A percentile compares a stretch with the other conserved stretches of the same genome.
phyloP scores from a whole-genome alignment of 2,113 vertebrate genomes.

The Phalacrocorax carbo region DNA sequence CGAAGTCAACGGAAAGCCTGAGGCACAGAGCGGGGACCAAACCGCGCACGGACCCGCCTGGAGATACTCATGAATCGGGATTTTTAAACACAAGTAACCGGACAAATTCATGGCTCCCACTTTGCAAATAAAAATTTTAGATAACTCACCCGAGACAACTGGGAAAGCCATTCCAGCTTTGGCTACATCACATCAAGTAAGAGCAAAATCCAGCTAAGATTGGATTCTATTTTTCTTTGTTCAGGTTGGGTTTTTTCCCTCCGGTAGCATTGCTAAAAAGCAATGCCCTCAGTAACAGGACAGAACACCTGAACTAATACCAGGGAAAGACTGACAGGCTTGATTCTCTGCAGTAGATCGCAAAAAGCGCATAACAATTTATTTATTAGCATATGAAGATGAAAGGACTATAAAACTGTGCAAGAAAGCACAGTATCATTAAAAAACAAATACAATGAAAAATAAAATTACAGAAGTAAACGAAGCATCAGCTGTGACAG shows the following conservation, averaged over 20 bases:
- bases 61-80: fast-evolving
- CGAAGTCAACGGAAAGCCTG: neutral
- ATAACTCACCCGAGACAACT: neutral
- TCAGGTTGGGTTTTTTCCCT: neutral
- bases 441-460: neutral
- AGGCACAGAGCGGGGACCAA: too few relatives aligned
- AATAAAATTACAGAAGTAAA: neutral
- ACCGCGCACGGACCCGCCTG: fast-evolving
- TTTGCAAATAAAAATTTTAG: neutral
- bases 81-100: neutral
- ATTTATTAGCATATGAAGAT: neutral
- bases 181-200: neutral
- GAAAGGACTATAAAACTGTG: neutral
- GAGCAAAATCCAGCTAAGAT: neutral
- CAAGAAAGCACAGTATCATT: neutral
- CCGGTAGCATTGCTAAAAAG: neutral
- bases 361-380: neutral
- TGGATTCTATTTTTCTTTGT: neutral
- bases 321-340: neutral
- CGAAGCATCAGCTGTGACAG: neutral
- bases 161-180: neutral
- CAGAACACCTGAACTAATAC: neutral
- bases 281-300: neutral
- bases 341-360: neutral
- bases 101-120: neutral